Conservation (phyloP, 2,797 vertebrate species). For the Parotocinclus haroldoi region DNA sequence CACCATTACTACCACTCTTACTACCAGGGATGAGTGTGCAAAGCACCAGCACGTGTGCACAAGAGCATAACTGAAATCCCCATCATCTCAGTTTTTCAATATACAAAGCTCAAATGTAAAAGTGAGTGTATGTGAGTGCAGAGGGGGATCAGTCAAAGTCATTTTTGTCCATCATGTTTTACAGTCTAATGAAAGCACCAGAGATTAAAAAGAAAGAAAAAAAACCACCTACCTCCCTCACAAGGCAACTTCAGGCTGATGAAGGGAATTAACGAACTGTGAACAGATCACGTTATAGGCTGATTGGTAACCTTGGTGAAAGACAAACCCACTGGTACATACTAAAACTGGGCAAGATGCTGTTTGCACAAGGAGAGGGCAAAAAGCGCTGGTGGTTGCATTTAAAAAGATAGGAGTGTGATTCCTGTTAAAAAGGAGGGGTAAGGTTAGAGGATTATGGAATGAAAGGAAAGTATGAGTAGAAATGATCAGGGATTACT, state of each 20-base stretch:
- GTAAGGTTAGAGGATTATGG: conserved; percentile 41
- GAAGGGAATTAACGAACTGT: conserved; percentile 55
- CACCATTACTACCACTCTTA: no score
- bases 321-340: conserved; percentile 44
- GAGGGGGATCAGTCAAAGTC: conserved; percentile 43
- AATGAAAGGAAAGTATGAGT: conserved; percentile 24
- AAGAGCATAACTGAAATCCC: conserved; percentile 47
- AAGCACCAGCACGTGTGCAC: conserved; percentile 35
- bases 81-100: conserved; percentile 36
- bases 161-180: conserved; percentile 53
- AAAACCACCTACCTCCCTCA: conserved; percentile 32
- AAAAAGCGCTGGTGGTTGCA: not conserved
- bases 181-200: conserved; percentile 48
- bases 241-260: conserved; percentile 52
- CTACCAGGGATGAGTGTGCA: conserved; percentile 41
- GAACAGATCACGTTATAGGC: conserved; percentile 51
- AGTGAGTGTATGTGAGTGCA: conserved; percentile 4
- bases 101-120: conserved; percentile 26
- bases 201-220: no score
- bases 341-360: conserved; percentile 41
- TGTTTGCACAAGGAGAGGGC: conserved; percentile 26
- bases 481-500: conserved; percentile 37
- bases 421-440: conserved; percentile 15
- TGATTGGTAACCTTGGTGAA: conserved; percentile 54
- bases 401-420: not conserved